These are phyloP conservation scores for Enhydra lutris DNA, from an alignment of 2,113 vertebrate genomes.

Conservation along the genomic window DNA sequence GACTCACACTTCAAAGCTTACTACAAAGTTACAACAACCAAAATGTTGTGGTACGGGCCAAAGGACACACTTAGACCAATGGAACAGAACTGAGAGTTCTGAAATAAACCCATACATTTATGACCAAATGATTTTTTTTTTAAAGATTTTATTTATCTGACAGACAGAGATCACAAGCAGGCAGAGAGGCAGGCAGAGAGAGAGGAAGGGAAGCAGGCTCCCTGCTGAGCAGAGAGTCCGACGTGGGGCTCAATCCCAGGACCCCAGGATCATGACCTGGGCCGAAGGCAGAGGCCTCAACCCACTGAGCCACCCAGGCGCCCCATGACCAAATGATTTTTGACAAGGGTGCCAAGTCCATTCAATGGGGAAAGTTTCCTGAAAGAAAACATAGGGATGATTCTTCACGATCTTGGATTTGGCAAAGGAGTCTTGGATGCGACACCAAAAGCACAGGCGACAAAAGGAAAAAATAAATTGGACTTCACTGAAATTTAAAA, in stretches of 20 bases:
- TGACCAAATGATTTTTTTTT: background rate
- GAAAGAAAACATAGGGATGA: background rate
- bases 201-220: no score
- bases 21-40: background rate
- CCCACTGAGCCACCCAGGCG: no score
- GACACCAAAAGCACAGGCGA: background rate
- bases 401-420: background rate
- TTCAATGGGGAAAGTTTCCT: background rate
- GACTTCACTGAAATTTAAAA: background rate
- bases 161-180: no score
- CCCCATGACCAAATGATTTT: background rate
- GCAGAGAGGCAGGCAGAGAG: no score
- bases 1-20: background rate
- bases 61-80: background rate
- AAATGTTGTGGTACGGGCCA: background rate
- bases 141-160: no score
- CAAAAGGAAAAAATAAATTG: background rate
- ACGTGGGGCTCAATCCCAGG: no score
- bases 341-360: background rate
- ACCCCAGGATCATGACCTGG: no score
- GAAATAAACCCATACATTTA: background rate
- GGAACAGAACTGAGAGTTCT: background rate
- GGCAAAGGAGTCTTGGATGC: no score
- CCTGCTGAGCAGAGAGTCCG: no score
- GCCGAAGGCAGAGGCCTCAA: no score